Percentiles rank a stretch among this genome's conserved stretches.
Conservation (phyloP, 2,888 invertebrate genomes). For the Aphodius sticticus region DNA sequence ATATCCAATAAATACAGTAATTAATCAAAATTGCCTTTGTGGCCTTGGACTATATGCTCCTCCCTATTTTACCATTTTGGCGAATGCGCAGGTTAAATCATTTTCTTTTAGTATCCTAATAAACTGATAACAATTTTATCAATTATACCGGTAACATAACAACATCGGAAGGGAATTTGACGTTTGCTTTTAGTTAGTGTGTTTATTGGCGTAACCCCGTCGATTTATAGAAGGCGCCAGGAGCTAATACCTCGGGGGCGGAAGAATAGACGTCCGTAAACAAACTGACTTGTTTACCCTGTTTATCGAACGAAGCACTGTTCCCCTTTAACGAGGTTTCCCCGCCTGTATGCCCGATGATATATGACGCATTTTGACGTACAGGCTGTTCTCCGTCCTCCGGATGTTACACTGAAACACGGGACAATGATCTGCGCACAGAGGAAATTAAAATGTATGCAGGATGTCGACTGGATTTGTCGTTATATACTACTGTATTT, state of each 20-base stretch:
- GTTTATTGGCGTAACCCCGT: not conserved
- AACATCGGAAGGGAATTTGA: not conserved
- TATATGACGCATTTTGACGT: not conserved
- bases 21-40: too few species aligned
- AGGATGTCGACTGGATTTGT: too few species aligned
- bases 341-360: not conserved
- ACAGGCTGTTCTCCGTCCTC: not conserved
- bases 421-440: too few species aligned
- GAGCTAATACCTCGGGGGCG: not conserved
- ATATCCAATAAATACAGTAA: too few species aligned
- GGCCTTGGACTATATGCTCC: too few species aligned
- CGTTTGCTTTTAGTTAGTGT: not conserved
- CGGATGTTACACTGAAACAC: not conserved
- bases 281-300: constrained; percentile 4
- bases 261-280: not conserved
- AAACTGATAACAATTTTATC: too few species aligned
- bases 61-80: too few species aligned
- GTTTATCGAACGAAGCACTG: not conserved
- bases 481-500: too few species aligned
- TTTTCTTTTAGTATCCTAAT: too few species aligned
- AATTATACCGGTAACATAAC: not conserved
- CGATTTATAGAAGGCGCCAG: not conserved
- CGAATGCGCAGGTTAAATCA: too few species aligned
- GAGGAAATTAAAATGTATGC: too few species aligned
- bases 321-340: not conserved